Evolutionary conservation across 2,113 vertebrate genomes (phyloP).

Genomic region (Chamaetylas fuelleborni): DNA sequence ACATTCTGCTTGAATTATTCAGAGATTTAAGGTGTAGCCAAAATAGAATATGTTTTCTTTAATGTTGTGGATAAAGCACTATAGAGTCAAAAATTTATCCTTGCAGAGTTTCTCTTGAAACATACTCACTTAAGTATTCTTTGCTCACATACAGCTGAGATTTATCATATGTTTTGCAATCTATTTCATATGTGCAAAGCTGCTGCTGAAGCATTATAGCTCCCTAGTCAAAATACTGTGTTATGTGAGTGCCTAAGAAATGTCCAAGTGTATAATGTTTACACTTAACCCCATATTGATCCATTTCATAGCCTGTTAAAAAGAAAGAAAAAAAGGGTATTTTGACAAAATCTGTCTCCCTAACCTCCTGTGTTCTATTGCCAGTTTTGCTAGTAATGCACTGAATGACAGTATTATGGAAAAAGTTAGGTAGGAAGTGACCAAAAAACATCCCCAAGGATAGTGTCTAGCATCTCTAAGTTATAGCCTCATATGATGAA

Average conservation of each 20-base stretch:
- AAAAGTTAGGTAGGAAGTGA: background rate
- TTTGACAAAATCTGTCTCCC: background rate
- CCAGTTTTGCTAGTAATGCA: background rate
- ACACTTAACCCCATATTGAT: background rate
- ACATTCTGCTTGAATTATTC: background rate
- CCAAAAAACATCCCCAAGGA: background rate
- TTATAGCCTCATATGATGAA: background rate
- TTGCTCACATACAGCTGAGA: background rate
- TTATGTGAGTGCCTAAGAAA: background rate
- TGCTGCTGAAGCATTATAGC: background rate
- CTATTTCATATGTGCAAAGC: background rate
- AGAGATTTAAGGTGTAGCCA: background rate
- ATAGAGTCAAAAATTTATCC: background rate
- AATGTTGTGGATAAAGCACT: background rate
- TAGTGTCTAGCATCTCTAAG: background rate
- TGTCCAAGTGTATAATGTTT: background rate
- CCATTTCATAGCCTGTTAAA: background rate
- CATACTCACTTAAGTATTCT: background rate
- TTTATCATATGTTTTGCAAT: background rate
- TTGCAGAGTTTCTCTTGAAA: background rate
- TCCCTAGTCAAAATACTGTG: background rate
- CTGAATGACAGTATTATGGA: background rate
- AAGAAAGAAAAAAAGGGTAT: background rate
- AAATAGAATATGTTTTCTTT: background rate
- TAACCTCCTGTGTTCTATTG: background rate